Evolutionary conservation across 2,888 invertebrate genomes (phyloP), one percentile per base, ranked within the genome.

Genomic region (Clunio marinus): DNA sequence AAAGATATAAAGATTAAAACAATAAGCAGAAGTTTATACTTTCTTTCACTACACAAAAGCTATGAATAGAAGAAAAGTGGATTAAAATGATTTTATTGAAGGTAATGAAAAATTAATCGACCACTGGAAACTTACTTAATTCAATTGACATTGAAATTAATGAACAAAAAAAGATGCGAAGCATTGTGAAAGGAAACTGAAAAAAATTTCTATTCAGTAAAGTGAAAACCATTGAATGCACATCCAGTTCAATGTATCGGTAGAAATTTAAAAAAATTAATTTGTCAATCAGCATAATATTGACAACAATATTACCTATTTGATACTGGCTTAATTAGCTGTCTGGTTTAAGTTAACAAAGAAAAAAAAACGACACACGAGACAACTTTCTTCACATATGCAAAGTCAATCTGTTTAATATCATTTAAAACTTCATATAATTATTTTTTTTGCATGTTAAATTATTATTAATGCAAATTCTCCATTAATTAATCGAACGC

Each of bases 271-370:
- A 46, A 46, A 55, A 35, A 60, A 46, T 63, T 63, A 63, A 63
- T 63, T 63, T 63, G 63, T 63, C 63, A 63, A 46, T 46, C 63
- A 63, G 20, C 28, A 63, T 46, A 57, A 24, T 27, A 57, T 27
- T 46, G 63, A 63, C 63, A 46, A 63, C 37, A 27, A 32, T 63
- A 24, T 45, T 60, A 20, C 27, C 20, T 24, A 63, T 27, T 24
- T 20, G 8, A 45, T 27, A 28, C 15, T 46, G 15, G 20, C 25
- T 27, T 27, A 63, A 46, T 46, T 63, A 63, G 46, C 17, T 17
- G 46, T 17, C 27, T 17, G 45, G 17, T 51, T 51, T 7, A 17
- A 22, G 22, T 8, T 8, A 17, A 20, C 20, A 17, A 17, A 20
- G 51, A 17, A 51, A 51, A 20, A 8, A 51, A 41, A 51, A 51